A percentile compares a stretch with the other conserved stretches of the same genome.
Evolutionary conservation across 2,113 vertebrate genomes (phyloP).

Genomic region (Hypanus sabinus): DNA sequence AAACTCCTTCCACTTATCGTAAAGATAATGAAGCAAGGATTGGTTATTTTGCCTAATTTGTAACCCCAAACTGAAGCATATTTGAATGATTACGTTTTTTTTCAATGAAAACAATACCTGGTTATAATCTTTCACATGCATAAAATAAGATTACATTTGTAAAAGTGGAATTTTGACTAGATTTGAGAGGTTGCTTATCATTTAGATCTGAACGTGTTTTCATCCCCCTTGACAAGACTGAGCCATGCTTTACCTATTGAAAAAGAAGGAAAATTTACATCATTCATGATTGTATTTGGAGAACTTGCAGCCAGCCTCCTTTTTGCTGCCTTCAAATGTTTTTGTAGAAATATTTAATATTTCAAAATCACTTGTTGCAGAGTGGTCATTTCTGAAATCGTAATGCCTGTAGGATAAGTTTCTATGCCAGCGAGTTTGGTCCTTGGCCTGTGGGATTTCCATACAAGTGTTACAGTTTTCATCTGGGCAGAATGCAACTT

Average conservation of each 20-base stretch:
- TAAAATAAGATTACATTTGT: not conserved
- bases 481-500: not conserved
- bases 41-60: not conserved
- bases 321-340: not conserved
- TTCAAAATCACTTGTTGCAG: not conserved
- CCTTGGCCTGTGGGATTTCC: not conserved
- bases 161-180: not conserved
- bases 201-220: not conserved
- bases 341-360: not conserved
- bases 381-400: not conserved
- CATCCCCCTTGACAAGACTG: not conserved
- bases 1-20: not conserved
- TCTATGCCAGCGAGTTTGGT: not conserved
- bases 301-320: not conserved
- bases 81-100: not conserved
- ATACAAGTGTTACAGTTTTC: not conserved
- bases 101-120: too few species aligned
- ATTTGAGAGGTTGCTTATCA: not conserved
- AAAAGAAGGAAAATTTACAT: not conserved
- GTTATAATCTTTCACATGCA: not conserved
- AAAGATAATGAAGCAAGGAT: not conserved
- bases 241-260: not conserved
- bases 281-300: not conserved
- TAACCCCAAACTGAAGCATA: not conserved
- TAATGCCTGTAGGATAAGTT: not conserved